Evolutionary conservation across 53 echinoderm and acorn worm genomes (phyloP), one percentile per base, ranked within the genome.

Genomic region (Holothuria leucospilota): DNA sequence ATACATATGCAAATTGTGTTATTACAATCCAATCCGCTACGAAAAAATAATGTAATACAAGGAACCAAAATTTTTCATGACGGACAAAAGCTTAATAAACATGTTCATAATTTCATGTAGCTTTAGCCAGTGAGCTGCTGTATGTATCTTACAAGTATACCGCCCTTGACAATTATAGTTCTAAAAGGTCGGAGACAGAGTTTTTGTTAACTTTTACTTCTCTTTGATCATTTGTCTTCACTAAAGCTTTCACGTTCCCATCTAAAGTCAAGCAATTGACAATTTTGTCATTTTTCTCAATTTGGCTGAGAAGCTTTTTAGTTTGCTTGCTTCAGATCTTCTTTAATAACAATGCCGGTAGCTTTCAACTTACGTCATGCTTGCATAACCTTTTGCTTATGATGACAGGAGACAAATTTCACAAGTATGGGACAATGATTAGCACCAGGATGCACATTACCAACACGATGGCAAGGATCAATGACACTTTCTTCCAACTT

Each of bases 401-500:
- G 77, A 15, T 77, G 53, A 27, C 51, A 77, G n/a, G 77, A 77
- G 8, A 53, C 27, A 27, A 11, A 49, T 53, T 51, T 75, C 46
- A 41, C 77, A 46, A 75, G 40, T 39, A 20, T 24, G 20, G 27
- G 77, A 46, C 53, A 24, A 77, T 77, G 53, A 25, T 21, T 77
- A 46, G 77, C 42, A 42, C 4, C 65, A 65, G 6, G 18, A 39
- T 71, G n/a, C 5, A 21, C 13, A 26, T 53, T 78, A 23, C 56
- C 53, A 56, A 58, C 78, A 49, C 59, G 26, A 53, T 56, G 78
- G 29, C 78, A 78, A 12, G 28, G 78, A 16, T 58, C 30, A 78
- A 78, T 78, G 59, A 3, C 29, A 14, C 25, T 51, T 24, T 78
- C 58, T 78, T 78, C 58, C 2, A 59, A 29, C 13, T 56, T 59